phyloP scores from a whole-genome alignment of 2,888 invertebrate species.

The Drosophila prostipennis region DNA sequence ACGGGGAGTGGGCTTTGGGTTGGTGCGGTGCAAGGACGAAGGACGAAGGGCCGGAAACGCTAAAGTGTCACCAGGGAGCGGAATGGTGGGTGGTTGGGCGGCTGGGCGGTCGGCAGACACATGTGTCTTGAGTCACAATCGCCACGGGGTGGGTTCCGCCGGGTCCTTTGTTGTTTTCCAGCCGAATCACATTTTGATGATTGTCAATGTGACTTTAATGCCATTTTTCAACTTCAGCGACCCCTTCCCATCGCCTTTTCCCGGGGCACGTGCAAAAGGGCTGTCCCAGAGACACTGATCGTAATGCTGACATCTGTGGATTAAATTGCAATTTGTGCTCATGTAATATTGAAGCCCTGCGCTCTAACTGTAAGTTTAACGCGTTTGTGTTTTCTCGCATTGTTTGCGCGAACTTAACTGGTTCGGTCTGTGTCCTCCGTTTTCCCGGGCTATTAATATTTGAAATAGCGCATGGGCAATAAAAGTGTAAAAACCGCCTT shows the following conservation, averaged over 20 bases:
- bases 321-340: conserved; percentile 84
- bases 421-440: conserved; percentile 23
- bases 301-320: conserved; percentile 85
- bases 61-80: conserved; percentile 81
- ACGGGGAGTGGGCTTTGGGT: conserved; percentile 1
- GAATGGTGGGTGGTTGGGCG: conserved; percentile 26
- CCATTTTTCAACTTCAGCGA: conserved; percentile 79
- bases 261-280: conserved; percentile 66
- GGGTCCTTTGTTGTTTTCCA: conserved; percentile 61
- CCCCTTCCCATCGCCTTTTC: conserved; percentile 51
- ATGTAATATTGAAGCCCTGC: conserved; percentile 80
- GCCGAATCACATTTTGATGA: conserved; percentile 83
- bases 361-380: conserved; percentile 45
- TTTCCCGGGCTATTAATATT: conserved; percentile 68
- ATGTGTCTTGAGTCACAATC: conserved; percentile 65
- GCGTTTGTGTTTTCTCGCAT: conserved; percentile 46
- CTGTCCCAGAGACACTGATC: conserved; percentile 67
- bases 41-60: conserved; percentile 49
- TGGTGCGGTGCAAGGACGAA: background rate
- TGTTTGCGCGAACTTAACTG: conserved; percentile 40
- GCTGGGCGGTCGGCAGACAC: conserved; percentile 47
- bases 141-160: conserved; percentile 39
- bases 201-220: conserved; percentile 83
- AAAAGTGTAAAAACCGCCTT: conserved; percentile 72
- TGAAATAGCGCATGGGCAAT: conserved; percentile 78